These are phyloP conservation scores for Ceratina japonica DNA, from an alignment of 1,140 invertebrate genomes.

Conservation along the genomic window DNA sequence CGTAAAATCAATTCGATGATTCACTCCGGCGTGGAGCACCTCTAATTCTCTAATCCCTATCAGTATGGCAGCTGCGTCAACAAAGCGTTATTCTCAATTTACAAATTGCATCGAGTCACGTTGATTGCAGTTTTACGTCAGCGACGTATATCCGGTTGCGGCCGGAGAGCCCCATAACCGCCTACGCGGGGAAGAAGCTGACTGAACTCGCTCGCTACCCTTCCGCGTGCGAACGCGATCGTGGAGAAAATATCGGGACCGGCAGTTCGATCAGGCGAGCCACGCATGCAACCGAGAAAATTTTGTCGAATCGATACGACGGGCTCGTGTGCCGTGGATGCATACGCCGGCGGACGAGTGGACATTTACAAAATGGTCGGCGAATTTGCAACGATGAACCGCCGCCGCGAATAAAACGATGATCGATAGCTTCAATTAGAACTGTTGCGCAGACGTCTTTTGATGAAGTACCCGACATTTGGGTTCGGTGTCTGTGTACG, in stretches of 20 bases:
- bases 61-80: neutral
- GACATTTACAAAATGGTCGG: neutral
- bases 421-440: constrained; percentile 12
- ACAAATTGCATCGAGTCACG: neutral
- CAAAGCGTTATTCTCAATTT: constrained; percentile 10
- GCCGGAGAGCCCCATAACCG: too few species aligned
- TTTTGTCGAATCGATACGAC: constrained; percentile 8
- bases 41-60: neutral
- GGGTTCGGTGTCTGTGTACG: neutral
- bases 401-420: neutral
- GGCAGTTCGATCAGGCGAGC: neutral
- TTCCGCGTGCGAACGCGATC: neutral
- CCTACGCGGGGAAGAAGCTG: neutral
- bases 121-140: constrained; percentile 22
- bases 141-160: neutral
- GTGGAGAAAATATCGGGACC: constrained; percentile 4
- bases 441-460: neutral
- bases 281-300: neutral
- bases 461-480: neutral
- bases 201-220: neutral
- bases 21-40: neutral
- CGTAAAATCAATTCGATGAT: neutral
- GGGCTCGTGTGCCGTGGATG: neutral
- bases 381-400: neutral
- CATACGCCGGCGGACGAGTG: neutral